Base-by-base conservation (phyloP, 2,113 vertebrate genomes). In the Indri indri region DNA sequence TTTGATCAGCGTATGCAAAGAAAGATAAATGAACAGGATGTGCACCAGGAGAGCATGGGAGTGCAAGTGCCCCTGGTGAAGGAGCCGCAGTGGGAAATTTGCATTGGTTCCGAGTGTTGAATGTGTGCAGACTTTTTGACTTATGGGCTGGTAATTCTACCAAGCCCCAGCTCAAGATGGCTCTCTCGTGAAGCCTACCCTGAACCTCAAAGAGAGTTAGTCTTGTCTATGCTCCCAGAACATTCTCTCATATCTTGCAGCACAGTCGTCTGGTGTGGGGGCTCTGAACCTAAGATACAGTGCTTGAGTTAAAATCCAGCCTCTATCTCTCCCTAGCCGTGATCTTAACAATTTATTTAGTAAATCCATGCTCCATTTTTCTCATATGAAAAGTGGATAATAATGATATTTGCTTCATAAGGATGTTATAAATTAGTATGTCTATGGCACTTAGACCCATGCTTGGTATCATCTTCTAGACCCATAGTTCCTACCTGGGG, bases 31-130 rank as follows among this genome's bases (percentile, higher is more conserved):
- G 66, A 82, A 30, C 12, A 10, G 37, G 50, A 37, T 20, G 10
- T 30, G 11, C 4, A 6, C 14, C 30, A 45, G 37, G 22, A 10
- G 1, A 70, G 57, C 30, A 3, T 30, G 20, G 3, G 12, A 9
- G 12, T 3, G n/a, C 32, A 9, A 1, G 6, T 27, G 22, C n/a
- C 32, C 17, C 27, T 32, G 45, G 23, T 0, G 0, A 61, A 59
- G 61, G 17, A 23, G 8, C 9, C 10, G 0, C 8, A 0, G 8
- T 37, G 34, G 14, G 42, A 12, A 20, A 11, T 17, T 40, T 11
- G 4, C 17, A 16, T 50, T 23, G 52, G 27, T 57, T 71, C 13
- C 27, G 8, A 47, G 42, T 13, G 32, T 4, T 37, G 63, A 68
- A n/a, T 50, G n/a, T 25, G 25, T 27, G 23, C 54, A 54, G 1